Percentiles rank a stretch among this genome's conserved stretches.
phyloP scores from a whole-genome alignment of 2,113 vertebrate genomes.

The Empidonax traillii region DNA sequence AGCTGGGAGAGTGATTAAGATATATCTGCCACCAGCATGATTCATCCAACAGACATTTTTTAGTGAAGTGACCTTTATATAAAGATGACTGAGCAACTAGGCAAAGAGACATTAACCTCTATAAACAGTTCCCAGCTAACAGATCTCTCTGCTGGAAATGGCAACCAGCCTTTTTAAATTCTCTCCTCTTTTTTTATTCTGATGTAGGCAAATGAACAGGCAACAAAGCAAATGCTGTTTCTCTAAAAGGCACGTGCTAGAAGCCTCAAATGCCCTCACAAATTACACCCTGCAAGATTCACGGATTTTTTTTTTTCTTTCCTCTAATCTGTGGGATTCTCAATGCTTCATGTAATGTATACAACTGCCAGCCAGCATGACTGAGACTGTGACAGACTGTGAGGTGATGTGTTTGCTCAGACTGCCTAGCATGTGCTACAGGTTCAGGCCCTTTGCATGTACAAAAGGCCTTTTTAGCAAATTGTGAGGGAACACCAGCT shows the following conservation, averaged over 20 bases:
- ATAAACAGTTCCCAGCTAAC: conserved; percentile 65
- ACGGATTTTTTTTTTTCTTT: not conserved
- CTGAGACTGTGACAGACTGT: not conserved
- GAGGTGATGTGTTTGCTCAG: not conserved
- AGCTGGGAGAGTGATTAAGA: conserved; percentile 48
- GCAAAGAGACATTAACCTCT: conserved; percentile 66
- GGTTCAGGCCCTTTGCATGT: accelerated
- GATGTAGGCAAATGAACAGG: not conserved
- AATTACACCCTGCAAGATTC: not conserved
- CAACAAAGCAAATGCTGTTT: conserved; percentile 1
- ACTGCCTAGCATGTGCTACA: not conserved
- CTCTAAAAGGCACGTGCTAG: not conserved
- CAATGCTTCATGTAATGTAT: not conserved
- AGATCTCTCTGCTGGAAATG: conserved; percentile 38
- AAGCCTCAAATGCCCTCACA: conserved; percentile 25
- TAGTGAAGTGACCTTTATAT: conserved; percentile 62
- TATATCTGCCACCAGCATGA: conserved; percentile 62
- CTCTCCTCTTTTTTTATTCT: not conserved
- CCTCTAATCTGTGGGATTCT: not conserved
- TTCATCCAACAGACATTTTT: conserved; percentile 62
- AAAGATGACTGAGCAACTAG: conserved; percentile 46
- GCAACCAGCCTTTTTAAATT: conserved; percentile 21
- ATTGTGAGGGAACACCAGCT: not conserved
- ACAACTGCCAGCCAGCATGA: not conserved
- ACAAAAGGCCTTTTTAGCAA: not conserved